Base-by-base conservation (phyloP, 2,113 vertebrate genomes). In the Callipepla californica region DNA sequence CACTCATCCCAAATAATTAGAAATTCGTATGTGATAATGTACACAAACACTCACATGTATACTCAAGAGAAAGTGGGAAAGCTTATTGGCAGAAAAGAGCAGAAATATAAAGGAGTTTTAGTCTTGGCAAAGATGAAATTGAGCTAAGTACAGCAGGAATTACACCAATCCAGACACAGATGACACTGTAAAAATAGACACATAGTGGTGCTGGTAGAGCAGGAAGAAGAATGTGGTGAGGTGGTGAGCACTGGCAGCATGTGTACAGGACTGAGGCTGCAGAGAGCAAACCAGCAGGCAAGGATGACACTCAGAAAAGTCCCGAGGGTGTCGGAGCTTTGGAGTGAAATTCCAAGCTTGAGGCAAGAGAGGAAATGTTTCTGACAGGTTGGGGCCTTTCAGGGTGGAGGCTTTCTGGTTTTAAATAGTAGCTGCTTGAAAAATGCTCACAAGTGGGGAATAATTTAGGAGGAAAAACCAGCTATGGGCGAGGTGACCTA, bases 341-440 rank as follows among this genome's bases (percentile, higher is more conserved):
- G 48, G 76, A 95, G 74, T 75, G 62, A 90, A 95, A 96, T 94
- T 95, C 81, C 83, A 95, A 79, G 72, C 89, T 95, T 84, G 73
- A 92, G 80, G 87, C 70, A 95, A 93, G 80, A 93, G 50, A 92
- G 84, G 84, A 92, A 95, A 95, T 96, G 80, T 94, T 95, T 89
- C 92, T 96, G 84, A 92, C 80, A 94, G 70, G 90, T 67, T 95
- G 90, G 80, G 90, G 93, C 92, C 88, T 88, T 93, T 80, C 34
- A 86, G 90, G 82, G 95, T 93, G 70, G 94, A 96, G 83, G 80
- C 65, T 94, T 85, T 85, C 68, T 91, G 40, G 59, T 87, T 95
- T 94, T 69, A 95, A 92, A 96, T 80, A 93, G 83, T n/a, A 92
- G 66, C 68, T 86, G 72, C 69, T 75, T 89, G 30, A 79, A 87